Evolutionary conservation across 2,888 invertebrate genomes (phyloP).

Genomic region (Tenthredo livida): DNA sequence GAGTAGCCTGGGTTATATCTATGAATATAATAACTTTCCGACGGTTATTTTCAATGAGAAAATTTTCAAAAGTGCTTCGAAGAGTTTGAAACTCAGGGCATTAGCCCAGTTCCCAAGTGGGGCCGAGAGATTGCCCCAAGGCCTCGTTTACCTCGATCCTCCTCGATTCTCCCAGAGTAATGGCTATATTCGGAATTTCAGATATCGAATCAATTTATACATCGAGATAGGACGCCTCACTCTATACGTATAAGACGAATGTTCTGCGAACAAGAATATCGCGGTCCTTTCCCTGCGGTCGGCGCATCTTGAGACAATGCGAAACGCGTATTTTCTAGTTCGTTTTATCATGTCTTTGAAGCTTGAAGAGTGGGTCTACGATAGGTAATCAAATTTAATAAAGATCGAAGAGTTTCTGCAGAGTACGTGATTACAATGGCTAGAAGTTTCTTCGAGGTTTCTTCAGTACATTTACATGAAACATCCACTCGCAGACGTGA

Average conservation of each 20-base stretch:
- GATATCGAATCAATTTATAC: constrained; percentile 74
- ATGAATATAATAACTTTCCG: constrained; percentile 15
- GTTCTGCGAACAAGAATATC: background rate
- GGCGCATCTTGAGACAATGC: background rate
- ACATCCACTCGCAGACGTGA: background rate
- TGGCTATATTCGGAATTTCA: constrained; percentile 70
- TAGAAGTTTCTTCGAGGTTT: background rate
- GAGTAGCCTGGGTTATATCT: background rate
- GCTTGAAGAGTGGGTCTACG: background rate
- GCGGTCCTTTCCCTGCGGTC: background rate
- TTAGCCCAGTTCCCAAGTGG: constrained; percentile 69
- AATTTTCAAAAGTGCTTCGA: constrained; percentile 17
- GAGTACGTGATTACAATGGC: background rate
- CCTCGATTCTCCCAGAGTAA: constrained; percentile 62
- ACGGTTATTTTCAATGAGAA: constrained; percentile 49
- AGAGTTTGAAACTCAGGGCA: constrained; percentile 68
- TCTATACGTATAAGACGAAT: background rate
- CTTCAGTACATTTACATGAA: background rate
- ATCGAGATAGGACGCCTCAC: constrained; percentile 53
- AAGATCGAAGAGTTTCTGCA: constrained; percentile 29
- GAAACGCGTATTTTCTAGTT: constrained; percentile 6
- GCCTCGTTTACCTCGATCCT: constrained; percentile 13
- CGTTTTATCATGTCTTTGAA: background rate
- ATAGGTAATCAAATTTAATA: constrained; percentile 28
- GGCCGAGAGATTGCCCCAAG: constrained; percentile 8